A percentile compares a stretch with the other conserved stretches of the same genome.
These are phyloP conservation scores for Halesus radiatus DNA, from an alignment of 1,140 invertebrate genomes.

Conservation along the genomic window DNA sequence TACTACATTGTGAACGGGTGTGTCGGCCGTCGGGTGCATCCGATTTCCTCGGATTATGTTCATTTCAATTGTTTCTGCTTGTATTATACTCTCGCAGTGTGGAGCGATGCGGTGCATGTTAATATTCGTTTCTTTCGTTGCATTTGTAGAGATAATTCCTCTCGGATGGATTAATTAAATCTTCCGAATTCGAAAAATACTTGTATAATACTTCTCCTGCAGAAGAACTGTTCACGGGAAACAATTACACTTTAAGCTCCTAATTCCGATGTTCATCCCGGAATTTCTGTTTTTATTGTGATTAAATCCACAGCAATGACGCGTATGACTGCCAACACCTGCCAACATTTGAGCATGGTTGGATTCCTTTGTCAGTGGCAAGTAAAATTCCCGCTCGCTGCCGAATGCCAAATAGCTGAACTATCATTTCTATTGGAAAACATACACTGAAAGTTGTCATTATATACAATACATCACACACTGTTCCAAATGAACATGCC, in stretches of 20 bases:
- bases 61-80: background rate
- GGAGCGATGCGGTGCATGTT: too few species aligned
- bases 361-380: conserved; percentile 12
- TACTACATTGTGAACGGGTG: background rate
- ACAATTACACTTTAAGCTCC: conserved; percentile 26
- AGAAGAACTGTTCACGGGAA: conserved; percentile 17
- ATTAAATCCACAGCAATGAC: conserved; percentile 7
- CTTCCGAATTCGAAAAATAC: conserved; percentile 4
- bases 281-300: conserved; percentile 21
- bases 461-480: background rate
- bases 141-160: too few species aligned
- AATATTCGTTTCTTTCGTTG: too few species aligned
- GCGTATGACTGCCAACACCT: background rate
- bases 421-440: conserved; percentile 23
- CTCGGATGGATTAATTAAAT: too few species aligned
- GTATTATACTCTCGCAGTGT: background rate
- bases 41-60: conserved; percentile 23
- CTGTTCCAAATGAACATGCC: background rate
- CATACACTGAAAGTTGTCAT: background rate
- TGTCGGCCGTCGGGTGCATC: conserved; percentile 31
- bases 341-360: conserved; percentile 16
- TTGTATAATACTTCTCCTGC: too few species aligned
- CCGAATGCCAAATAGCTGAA: conserved; percentile 31
- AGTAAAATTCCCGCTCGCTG: conserved; percentile 22
- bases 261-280: background rate